phyloP scores from a whole-genome alignment of 2,113 vertebrate species.

The Hippocampus zosterae region DNA sequence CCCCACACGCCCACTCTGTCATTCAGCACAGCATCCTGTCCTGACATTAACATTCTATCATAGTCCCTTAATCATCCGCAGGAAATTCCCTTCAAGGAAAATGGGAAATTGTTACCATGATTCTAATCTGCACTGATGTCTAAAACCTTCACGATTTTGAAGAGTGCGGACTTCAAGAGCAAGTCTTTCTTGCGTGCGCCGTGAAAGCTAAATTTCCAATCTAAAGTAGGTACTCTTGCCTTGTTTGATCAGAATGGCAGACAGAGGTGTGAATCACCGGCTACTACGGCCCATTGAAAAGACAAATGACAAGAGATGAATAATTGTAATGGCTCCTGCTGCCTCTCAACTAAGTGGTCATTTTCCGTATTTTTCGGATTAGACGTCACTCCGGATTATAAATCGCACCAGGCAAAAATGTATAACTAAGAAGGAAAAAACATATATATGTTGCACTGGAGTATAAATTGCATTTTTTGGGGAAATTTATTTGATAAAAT shows the following conservation, averaged over 20 bases:
- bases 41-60: conserved; percentile 3
- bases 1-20: neutral
- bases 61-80: neutral
- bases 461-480: too few species aligned
- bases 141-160: neutral
- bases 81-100: conserved; percentile 15
- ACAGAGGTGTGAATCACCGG: conserved; percentile 3
- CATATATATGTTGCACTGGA: too few species aligned
- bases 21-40: conserved; percentile 7
- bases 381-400: too few species aligned
- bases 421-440: too few species aligned
- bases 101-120: conserved; percentile 13
- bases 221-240: neutral
- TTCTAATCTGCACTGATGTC: conserved; percentile 7
- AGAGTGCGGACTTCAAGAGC: neutral
- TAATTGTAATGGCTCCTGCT: neutral
- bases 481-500: too few species aligned
- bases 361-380: too few species aligned
- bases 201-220: neutral
- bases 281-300: conserved; percentile 5
- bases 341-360: neutral
- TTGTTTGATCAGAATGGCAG: conserved; percentile 14
- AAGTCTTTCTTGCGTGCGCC: neutral
- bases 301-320: neutral
- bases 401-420: too few species aligned